These are phyloP conservation scores for Habroteleia sp. DNA, from an alignment of 2,888 invertebrate genomes.

Conservation along the genomic window DNA sequence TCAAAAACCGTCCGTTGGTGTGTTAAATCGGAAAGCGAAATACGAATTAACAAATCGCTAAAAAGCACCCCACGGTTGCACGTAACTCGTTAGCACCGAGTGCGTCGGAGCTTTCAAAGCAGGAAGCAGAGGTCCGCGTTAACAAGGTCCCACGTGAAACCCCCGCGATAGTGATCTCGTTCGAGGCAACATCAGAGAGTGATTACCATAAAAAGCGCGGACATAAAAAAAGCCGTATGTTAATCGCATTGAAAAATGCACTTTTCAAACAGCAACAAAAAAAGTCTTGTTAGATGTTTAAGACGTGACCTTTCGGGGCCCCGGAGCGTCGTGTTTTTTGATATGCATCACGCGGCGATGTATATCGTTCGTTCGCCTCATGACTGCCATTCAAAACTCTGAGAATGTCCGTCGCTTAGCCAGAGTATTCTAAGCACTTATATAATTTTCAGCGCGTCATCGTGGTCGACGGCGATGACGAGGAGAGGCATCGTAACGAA, in stretches of 20 bases:
- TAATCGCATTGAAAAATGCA: conserved; percentile 55
- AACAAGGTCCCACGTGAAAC: conserved; percentile 35
- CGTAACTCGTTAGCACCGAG: conserved; percentile 8
- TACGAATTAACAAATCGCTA: neutral
- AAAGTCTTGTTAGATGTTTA: conserved; percentile 54
- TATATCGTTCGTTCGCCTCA: conserved; percentile 60
- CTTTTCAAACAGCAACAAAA: conserved; percentile 48
- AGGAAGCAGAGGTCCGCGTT: conserved; percentile 29
- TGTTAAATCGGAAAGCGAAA: neutral
- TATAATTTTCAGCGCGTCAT: conserved; percentile 62
- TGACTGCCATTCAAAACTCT: conserved; percentile 58
- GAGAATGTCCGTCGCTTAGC: conserved; percentile 55
- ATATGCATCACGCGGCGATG: conserved; percentile 60
- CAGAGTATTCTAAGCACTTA: conserved; percentile 54
- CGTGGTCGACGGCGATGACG: conserved; percentile 56
- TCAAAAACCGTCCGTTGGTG: neutral
- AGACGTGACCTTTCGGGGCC: conserved; percentile 53
- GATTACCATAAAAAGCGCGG: conserved; percentile 36
- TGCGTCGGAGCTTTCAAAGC: conserved; percentile 37
- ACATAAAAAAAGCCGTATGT: conserved; percentile 28
- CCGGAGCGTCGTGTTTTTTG: conserved; percentile 48
- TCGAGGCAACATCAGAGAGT: conserved; percentile 7
- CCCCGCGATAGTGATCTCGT: conserved; percentile 44
- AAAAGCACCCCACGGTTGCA: conserved; percentile 10
- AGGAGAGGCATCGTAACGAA: conserved; percentile 53